Percentiles rank a stretch among this genome's conserved stretches.
Evolutionary conservation across 1,140 invertebrate species (phyloP).

Genomic region (Platorchestia sp.): DNA sequence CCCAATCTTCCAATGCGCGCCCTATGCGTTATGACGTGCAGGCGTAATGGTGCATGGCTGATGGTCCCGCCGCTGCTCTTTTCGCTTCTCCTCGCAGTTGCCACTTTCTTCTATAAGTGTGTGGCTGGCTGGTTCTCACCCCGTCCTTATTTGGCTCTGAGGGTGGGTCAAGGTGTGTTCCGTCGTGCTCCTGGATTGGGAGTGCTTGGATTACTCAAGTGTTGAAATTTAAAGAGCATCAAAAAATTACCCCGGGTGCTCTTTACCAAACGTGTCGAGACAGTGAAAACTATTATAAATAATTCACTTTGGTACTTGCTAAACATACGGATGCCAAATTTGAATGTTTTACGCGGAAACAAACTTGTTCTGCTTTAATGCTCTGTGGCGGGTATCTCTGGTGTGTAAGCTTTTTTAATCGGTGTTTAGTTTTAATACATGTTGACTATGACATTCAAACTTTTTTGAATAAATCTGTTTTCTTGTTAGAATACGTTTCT

Average conservation of each 20-base stretch:
- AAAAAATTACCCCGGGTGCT: too few species aligned
- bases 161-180: background rate
- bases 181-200: background rate
- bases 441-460: too few species aligned
- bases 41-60: background rate
- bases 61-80: background rate
- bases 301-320: background rate
- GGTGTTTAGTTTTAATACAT: too few species aligned
- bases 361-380: too few species aligned
- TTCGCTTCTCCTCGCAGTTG: background rate
- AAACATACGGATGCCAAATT: background rate
- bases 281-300: background rate
- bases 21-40: background rate
- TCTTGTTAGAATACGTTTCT: too few species aligned
- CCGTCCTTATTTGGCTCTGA: background rate
- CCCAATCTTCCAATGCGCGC: background rate
- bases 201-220: too few species aligned
- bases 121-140: background rate
- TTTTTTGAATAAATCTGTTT: too few species aligned
- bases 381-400: too few species aligned
- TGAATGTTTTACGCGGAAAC: background rate
- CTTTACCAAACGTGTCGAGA: background rate
- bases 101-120: background rate
- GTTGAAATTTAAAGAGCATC: too few species aligned
- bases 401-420: too few species aligned